Base-by-base conservation (phyloP, 1,140 invertebrate species). In the Panagrolaimus sp. region DNA sequence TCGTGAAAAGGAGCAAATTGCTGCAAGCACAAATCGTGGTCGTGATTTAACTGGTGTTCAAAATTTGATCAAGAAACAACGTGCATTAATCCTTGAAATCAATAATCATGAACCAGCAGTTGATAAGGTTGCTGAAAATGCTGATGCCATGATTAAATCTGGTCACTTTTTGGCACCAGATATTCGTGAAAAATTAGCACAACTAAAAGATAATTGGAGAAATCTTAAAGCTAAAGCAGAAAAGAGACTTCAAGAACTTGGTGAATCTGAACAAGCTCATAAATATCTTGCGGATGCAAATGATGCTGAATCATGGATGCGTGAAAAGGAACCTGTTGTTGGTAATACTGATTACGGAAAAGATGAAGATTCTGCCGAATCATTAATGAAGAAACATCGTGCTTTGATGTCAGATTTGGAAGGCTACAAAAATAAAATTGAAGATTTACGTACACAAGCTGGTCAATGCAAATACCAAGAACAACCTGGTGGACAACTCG, bases 201-300 rank as follows among this genome's bases (percentile, higher is more conserved):
- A 82, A 70, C 74, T 82, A 11, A 71, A 76, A 20, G 80, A 82
- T 63, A 82, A 76, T 65, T 82, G 83, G 78, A 67, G 75, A 42
- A 74, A 69, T 27, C 61, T 84, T 20, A 82, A 87, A 82, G 85
- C 87, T 66, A 87, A 86, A 76, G 86, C 87, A 14, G 80, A 85
- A 43, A 88, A 96, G 87, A 88, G 96, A 14, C 94, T 93, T 80
- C 92, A 92, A 86, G 95, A 98, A 82, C 84, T 99, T 57, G 93
- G 99, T 78, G 96, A 98, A 84, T 98, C 96, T 0, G 87, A 98
- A 0, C 93, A 98, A 86, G 95, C 88, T 20, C 95, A 98, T 86
- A 95, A 98, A 84, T 99, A 99, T 84, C 96, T 98, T 84, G 95
- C 95, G 63, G 96, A 99, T 86, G 96, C 96, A 0, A 98, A 97